A percentile compares a stretch with the other conserved stretches of the same genome.
These are phyloP conservation scores for Acanthaster planci DNA, from an alignment of 35 echinoderm and acorn worm genomes.

Conservation along the genomic window DNA sequence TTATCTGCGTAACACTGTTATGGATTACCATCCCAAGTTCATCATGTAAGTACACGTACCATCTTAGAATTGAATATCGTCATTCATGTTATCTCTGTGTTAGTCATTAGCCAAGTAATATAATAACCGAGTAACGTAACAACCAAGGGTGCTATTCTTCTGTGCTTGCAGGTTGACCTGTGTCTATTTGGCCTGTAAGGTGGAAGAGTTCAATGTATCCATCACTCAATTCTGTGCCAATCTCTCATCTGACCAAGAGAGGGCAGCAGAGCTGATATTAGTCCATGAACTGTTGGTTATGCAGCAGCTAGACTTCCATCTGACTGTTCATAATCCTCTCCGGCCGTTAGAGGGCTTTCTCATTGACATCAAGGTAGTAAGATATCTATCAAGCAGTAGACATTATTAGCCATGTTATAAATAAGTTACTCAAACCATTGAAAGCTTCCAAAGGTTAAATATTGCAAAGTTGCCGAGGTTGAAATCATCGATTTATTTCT, in stretches of 20 bases:
- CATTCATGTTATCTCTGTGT: too few relatives aligned
- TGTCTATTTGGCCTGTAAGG: constrained; percentile 95
- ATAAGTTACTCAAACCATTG: not conserved
- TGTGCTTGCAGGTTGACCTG: constrained; percentile 98
- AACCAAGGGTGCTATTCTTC: too few relatives aligned
- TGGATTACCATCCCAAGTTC: constrained; percentile 98
- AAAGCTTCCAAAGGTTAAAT: not conserved
- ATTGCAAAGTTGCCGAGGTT: not conserved
- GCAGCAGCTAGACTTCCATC: constrained; percentile 87
- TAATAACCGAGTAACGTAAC: too few relatives aligned
- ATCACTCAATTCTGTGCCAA: constrained; percentile 96
- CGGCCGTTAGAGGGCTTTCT: constrained; percentile 91
- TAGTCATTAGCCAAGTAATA: too few relatives aligned
- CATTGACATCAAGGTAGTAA: constrained; percentile 90
- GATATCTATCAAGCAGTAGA: too few relatives aligned
- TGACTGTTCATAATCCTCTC: constrained; percentile 94
- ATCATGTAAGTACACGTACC: constrained; percentile 77
- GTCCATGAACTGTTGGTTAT: constrained; percentile 86
- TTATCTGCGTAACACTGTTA: constrained; percentile 88
- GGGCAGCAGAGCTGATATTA: constrained; percentile 76
- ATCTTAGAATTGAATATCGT: not conserved
- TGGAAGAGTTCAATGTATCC: constrained; percentile 98
- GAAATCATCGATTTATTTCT: not conserved
- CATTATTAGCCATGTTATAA: not conserved
- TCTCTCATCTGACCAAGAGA: constrained; percentile 42